Conservation (phyloP, 2,113 vertebrate species). For the Scomber colias region DNA sequence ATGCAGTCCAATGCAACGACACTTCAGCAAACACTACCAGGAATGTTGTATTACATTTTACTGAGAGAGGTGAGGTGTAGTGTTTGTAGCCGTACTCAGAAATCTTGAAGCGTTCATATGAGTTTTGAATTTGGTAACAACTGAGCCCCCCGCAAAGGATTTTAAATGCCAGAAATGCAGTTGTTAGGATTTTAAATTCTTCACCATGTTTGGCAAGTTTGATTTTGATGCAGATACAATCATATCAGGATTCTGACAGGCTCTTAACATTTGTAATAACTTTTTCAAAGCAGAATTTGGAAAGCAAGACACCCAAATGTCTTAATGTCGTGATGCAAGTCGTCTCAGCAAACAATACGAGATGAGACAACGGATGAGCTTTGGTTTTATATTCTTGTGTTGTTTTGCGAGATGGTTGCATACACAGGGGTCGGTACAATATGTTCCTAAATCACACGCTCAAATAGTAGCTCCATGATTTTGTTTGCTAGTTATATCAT, state of each 20-base stretch:
- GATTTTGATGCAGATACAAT: background rate
- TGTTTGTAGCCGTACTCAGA: background rate
- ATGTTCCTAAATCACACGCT: slow-evolving; percentile 36
- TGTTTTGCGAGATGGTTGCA: slow-evolving; percentile 15
- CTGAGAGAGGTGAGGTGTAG: background rate
- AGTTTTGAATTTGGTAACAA: background rate
- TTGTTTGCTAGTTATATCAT: slow-evolving; percentile 39
- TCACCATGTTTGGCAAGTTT: background rate
- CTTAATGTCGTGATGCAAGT: background rate
- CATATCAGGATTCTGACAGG: background rate
- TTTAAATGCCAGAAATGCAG: background rate
- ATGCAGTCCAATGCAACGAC: background rate
- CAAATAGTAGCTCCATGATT: slow-evolving; percentile 15
- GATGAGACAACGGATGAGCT: background rate
- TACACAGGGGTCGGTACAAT: slow-evolving; percentile 17
- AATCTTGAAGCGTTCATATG: background rate
- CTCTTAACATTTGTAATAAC: background rate
- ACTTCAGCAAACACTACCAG: slow-evolving; percentile 19
- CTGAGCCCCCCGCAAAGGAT: too few relatives aligned
- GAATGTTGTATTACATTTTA: slow-evolving; percentile 24
- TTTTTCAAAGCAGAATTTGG: background rate
- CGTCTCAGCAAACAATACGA: background rate
- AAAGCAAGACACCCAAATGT: background rate
- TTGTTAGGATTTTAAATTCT: slow-evolving; percentile 1
- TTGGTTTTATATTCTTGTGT: slow-evolving; percentile 14